Evolutionary conservation across 2,113 vertebrate genomes (phyloP).

Genomic region (Peromyscus polionotus): DNA sequence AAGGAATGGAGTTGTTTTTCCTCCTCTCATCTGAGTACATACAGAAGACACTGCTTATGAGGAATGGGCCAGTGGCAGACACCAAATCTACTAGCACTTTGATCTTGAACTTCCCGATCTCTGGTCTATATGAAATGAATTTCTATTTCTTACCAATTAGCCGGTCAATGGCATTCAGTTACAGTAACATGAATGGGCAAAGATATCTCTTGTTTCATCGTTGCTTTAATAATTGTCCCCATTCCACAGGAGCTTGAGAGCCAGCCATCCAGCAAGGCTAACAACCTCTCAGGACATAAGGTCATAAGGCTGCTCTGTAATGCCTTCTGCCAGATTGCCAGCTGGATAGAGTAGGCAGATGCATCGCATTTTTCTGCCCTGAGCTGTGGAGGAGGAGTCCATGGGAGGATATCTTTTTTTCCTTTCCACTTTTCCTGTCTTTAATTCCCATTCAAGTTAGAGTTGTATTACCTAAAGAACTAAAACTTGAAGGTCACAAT

Average conservation of each 20-base stretch:
- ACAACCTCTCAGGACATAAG: neutral
- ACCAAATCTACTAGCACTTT: neutral
- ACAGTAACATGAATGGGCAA: neutral
- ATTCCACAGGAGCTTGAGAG: neutral
- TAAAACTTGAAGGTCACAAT: neutral
- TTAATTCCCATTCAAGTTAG: neutral
- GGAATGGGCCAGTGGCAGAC: neutral
- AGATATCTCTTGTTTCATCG: neutral
- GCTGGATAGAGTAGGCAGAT: neutral
- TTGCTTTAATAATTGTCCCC: conserved; percentile 16
- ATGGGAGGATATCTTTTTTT: neutral
- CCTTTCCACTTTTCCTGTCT: neutral
- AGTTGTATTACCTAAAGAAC: neutral
- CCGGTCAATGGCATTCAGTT: neutral
- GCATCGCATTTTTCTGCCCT: neutral
- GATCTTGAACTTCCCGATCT: neutral
- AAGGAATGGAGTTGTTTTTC: neutral
- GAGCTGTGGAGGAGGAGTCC: neutral
- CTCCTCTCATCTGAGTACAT: neutral
- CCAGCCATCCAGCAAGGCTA: neutral
- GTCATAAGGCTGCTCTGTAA: neutral
- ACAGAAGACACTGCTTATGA: neutral
- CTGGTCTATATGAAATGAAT: neutral
- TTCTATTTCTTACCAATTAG: neutral
- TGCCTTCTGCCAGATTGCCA: neutral